These are phyloP conservation scores for Tetramorium simillimum DNA, from an alignment of 1,140 invertebrate species.

Conservation along the genomic window DNA sequence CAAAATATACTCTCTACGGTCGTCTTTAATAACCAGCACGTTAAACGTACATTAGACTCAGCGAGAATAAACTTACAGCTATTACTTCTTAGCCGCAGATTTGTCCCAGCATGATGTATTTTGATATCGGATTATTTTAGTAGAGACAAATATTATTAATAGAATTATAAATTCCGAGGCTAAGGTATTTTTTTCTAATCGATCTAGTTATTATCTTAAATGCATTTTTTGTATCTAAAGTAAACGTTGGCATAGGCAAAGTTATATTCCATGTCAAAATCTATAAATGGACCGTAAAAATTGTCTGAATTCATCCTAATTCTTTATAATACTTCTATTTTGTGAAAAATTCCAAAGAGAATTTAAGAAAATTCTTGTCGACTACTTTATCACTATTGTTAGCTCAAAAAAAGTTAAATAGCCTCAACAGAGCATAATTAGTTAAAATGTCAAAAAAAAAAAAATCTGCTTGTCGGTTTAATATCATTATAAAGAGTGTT, in stretches of 20 bases:
- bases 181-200: background rate
- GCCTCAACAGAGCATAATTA: too few species aligned
- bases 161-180: background rate
- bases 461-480: too few species aligned
- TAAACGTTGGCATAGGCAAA: background rate
- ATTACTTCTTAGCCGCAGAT: background rate
- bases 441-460: too few species aligned
- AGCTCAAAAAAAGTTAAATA: too few species aligned
- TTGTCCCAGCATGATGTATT: background rate
- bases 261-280: background rate
- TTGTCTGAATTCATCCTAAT: too few species aligned
- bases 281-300: background rate
- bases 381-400: too few species aligned
- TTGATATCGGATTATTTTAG: background rate
- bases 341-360: background rate
- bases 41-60: constrained; percentile 31
- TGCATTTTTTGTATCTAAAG: too few species aligned
- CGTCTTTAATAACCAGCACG: constrained; percentile 13
- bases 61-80: constrained; percentile 23
- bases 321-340: background rate
- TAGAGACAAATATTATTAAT: background rate
- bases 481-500: too few species aligned
- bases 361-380: too few species aligned
- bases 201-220: background rate
- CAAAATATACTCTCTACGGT: constrained; percentile 25